Evolutionary conservation across 1,140 invertebrate genomes (phyloP).

Genomic region (Euwallacea similis): DNA sequence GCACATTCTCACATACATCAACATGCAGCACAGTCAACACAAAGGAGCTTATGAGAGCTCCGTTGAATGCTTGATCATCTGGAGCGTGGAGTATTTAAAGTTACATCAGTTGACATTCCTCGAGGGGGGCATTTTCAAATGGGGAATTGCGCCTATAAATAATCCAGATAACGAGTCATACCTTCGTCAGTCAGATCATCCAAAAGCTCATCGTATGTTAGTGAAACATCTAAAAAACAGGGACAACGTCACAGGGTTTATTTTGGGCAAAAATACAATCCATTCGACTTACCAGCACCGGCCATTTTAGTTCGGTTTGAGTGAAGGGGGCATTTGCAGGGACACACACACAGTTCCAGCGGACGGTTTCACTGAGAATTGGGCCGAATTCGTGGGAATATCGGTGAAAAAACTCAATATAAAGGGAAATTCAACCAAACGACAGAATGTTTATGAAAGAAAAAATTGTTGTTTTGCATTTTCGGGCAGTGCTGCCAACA

Average conservation of each 20-base stretch:
- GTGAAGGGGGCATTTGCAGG: constrained; percentile 50
- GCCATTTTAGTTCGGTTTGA: constrained; percentile 51
- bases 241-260: constrained; percentile 38
- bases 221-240: constrained; percentile 49
- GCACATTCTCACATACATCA: no score
- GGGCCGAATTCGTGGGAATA: background rate
- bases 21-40: no score
- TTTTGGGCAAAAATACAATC: constrained; percentile 36
- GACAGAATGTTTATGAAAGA: constrained; percentile 23
- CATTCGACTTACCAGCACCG: constrained; percentile 50
- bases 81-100: no score
- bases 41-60: no score
- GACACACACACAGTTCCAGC: constrained; percentile 28
- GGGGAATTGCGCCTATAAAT: constrained; percentile 28
- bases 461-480: constrained; percentile 22
- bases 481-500: constrained; percentile 18
- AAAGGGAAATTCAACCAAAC: constrained; percentile 16
- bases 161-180: constrained; percentile 43
- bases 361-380: background rate
- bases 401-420: constrained; percentile 2
- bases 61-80: no score
- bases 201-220: constrained; percentile 46
- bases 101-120: background rate
- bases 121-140: constrained; percentile 16
- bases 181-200: constrained; percentile 50